Evolutionary conservation across 2,797 vertebrate species (phyloP), one percentile per base, ranked within the genome.

Genomic region (Phataginus tetradactyla): DNA sequence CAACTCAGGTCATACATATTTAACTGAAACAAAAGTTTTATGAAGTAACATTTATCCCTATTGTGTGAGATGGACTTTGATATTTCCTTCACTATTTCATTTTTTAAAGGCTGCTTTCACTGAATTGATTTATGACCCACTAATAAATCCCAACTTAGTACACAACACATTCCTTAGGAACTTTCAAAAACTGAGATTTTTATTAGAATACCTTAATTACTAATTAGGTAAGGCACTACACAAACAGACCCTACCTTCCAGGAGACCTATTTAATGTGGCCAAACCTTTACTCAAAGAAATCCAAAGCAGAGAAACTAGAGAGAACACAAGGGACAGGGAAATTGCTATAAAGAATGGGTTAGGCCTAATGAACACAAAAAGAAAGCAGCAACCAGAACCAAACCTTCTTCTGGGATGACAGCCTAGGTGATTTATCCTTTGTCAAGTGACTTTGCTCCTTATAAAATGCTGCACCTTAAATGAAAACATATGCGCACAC

Each of bases 241-340:
- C 0, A 90, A 93, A 85, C 13, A 92, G 75, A 87, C 34, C 27
- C 20, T 74, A 81, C 59, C 55, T 96, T 74, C 91, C 27, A 83
- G 34, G 69, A 53, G 86, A 79, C 2, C 37, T 95, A 95, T 20
- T 92, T 92, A 92, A 87, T 12, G 27, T 34, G 4, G 55, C 45
- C 84, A 94, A 79, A 93, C 4, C 77, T 91, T 78, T 77, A 92
- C 59, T 89, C 37, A 87, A 78, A 96, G 57, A 89, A 95, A 90
- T 55, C 29, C 71, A 80, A 87, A 71, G 45, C 57, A 86, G 23
- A 66, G 51, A 87, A 92, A 78, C 25, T 27, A 51, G 32, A 71
- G 0, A 71, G 37, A 88, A 78, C 45, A 91, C 64, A 81, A 81
- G 39, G 2, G 7, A 39, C 18, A 55, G 3, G 21, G 49, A 93